Evolutionary conservation across 2,113 vertebrate species (phyloP).

Genomic region (Pycnonotus jocosus): DNA sequence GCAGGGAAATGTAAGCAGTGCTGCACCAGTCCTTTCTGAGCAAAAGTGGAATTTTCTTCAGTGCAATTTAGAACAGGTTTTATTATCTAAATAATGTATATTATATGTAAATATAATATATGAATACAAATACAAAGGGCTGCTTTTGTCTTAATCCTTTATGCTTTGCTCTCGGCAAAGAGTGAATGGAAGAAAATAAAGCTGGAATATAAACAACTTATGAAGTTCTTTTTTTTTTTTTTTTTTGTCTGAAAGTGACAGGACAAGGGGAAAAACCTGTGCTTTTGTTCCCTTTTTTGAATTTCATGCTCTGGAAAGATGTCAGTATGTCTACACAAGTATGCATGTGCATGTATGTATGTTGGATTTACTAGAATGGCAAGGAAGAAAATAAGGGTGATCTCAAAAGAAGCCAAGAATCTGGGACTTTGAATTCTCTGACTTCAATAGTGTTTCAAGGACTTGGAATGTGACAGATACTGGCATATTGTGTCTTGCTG

Average conservation of each 20-base stretch:
- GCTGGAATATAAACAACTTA: neutral
- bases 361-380: neutral
- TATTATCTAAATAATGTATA: neutral
- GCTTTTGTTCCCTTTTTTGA: neutral
- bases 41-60: neutral
- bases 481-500: constrained; percentile 17
- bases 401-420: constrained; percentile 13
- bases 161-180: neutral
- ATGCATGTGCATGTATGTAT: neutral
- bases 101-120: neutral
- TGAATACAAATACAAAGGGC: neutral
- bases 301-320: neutral
- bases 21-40: neutral
- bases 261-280: neutral
- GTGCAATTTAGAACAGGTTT: neutral
- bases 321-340: neutral
- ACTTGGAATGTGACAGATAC: constrained; percentile 8
- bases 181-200: neutral
- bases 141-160: neutral
- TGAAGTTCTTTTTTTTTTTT: neutral
- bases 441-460: neutral
- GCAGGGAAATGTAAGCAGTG: neutral
- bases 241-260: neutral
- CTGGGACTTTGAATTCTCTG: neutral
- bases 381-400: neutral